Evolutionary conservation across 2,797 vertebrate species (phyloP), one percentile per base, ranked within the genome.

Genomic region (Varecia variegata): DNA sequence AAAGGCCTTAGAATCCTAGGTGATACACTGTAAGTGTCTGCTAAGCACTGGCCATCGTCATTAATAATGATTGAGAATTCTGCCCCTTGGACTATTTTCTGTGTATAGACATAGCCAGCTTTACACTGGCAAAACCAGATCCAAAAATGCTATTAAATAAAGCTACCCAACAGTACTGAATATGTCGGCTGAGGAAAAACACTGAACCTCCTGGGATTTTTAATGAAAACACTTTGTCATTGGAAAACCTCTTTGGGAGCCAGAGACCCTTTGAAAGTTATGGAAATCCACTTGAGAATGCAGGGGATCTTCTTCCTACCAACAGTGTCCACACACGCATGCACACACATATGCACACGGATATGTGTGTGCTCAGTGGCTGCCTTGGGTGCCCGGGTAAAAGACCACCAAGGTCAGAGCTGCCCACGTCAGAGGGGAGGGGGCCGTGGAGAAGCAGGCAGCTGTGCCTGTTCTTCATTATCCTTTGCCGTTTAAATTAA

Each of bases 371-470:
- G 4, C 6, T 10, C 14, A 7, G 4, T 17, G 12, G 45, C 21
- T 71, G 23, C n/a, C 54, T 47, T 40, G 32, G 32, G 25, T 11
- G 10, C 27, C 40, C 13, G 11, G 21, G 40, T 1, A 13, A 54
- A 43, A 52, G 43, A 18, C 6, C 43, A 20, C 12, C 2, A 45
- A 11, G 74, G 32, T 1, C 20, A 65, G 14, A 77, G n/a, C 17
- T 93, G 45, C 20, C 3, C 14, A 1, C 7, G 0, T 70, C 43
- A 4, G 65, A 8, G 38, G 14, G 4, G 13, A 4, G 0, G 40
- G 43, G 54, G 47, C 0, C 25, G 0, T 8, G 2, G 8, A 50
- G 58, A 47, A 54, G 35, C 50, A 32, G 10, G 56, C 20, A 43
- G 30, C 27, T 4, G 0, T 25, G 21, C 21, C n/a, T 38, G 74